These are phyloP conservation scores for Otocyon megalotis DNA, from an alignment of 2,113 vertebrate genomes.

Conservation along the genomic window DNA sequence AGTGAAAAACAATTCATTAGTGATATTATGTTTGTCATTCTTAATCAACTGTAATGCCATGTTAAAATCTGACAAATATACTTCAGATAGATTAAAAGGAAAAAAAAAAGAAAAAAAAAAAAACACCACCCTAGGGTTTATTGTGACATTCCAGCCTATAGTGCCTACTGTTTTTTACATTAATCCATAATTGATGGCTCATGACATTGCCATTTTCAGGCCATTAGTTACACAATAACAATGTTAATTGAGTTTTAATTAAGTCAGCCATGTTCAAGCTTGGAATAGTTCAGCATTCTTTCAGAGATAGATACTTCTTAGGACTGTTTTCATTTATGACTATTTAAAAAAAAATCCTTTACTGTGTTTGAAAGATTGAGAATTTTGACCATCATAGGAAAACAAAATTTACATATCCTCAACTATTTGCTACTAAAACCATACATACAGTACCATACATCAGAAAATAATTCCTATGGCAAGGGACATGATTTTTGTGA, in stretches of 20 bases:
- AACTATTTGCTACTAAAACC: neutral
- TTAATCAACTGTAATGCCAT: constrained; percentile 25
- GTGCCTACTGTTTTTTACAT: constrained; percentile 28
- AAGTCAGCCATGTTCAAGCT: constrained; percentile 49
- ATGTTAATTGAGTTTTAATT: constrained; percentile 70
- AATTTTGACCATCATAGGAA: neutral
- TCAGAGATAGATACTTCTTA: neutral
- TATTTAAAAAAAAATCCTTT: neutral
- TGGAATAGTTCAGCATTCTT: constrained; percentile 51
- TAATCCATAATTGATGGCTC: constrained; percentile 70
- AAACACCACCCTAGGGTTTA: neutral
- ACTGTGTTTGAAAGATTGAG: neutral
- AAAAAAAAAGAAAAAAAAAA: neutral
- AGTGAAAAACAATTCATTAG: constrained; percentile 34
- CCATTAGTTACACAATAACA: constrained; percentile 64
- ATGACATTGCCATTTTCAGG: constrained; percentile 69
- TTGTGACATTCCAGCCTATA: constrained; percentile 39
- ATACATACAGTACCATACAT: neutral
- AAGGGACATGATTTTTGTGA: neutral
- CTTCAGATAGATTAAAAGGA: neutral
- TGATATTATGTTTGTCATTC: constrained; percentile 30
- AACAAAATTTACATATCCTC: neutral
- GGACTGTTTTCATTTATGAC: neutral
- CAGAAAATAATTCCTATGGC: neutral
- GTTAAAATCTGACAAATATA: constrained; percentile 58